These are phyloP conservation scores for Pachydiplax longipennis DNA, from an alignment of 2,888 invertebrate species.

Conservation along the genomic window DNA sequence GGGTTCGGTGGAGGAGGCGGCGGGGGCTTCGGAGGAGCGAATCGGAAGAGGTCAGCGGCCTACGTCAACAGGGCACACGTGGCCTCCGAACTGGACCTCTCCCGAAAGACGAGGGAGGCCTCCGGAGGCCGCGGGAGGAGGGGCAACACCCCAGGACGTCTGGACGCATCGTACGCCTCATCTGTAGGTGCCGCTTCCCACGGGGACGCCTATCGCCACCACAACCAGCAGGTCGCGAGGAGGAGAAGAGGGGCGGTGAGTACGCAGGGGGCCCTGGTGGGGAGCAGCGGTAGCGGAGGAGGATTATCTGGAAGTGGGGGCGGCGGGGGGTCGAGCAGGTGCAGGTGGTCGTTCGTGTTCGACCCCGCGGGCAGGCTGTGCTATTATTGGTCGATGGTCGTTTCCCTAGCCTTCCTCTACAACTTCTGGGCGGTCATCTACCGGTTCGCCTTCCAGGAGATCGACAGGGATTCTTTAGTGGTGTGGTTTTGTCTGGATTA, in stretches of 20 bases:
- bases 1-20: conserved; percentile 49
- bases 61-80: conserved; percentile 71
- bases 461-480: conserved; percentile 79
- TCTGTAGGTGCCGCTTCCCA: conserved; percentile 56
- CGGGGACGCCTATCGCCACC: conserved; percentile 52
- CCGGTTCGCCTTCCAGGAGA: conserved; percentile 98
- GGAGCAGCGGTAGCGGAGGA: conserved; percentile 47
- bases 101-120: conserved; percentile 68
- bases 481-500: conserved; percentile 98
- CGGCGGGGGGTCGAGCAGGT: conserved; percentile 71
- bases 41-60: conserved; percentile 69
- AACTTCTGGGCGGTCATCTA: conserved; percentile 99
- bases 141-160: conserved; percentile 62
- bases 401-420: conserved; percentile 94
- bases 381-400: conserved; percentile 97
- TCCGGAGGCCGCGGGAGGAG: conserved; percentile 64
- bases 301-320: conserved; percentile 64
- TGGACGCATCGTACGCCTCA: conserved; percentile 32
- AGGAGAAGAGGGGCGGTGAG: conserved; percentile 57
- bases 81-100: conserved; percentile 80
- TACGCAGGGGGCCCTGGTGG: conserved; percentile 57
- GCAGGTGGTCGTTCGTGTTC: conserved; percentile 94
- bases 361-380: conserved; percentile 96
- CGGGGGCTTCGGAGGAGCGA: conserved; percentile 53
- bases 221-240: conserved; percentile 51